Percentiles rank a stretch among this genome's conserved stretches.
phyloP scores from a whole-genome alignment of 1,140 invertebrate genomes.

The Daktulosphaira vitifoliae region DNA sequence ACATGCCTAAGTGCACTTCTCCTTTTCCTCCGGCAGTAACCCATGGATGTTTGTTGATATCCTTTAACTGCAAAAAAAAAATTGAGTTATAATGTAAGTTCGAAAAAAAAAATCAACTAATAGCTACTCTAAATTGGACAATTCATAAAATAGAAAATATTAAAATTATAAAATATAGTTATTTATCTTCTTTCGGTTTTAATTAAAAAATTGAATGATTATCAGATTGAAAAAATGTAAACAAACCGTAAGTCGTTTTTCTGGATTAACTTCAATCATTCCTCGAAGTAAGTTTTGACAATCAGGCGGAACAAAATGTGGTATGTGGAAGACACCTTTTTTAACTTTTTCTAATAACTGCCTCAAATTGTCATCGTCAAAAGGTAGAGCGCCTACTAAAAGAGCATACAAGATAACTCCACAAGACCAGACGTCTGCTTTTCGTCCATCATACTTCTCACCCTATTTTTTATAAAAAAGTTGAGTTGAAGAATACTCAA shows the following conservation, averaged over 20 bases:
- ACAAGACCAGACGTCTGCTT: constrained; percentile 98
- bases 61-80: constrained; percentile 69
- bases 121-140: no score
- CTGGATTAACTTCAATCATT: constrained; percentile 99
- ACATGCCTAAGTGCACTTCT: constrained; percentile 90
- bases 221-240: neutral
- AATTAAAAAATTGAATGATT: no score
- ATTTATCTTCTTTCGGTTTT: no score
- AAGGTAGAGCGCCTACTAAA: constrained; percentile 95
- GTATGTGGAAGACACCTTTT: constrained; percentile 97
- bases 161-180: no score
- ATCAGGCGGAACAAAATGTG: constrained; percentile 98
- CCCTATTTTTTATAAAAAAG: constrained; percentile 58
- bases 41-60: constrained; percentile 94
- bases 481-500: no score
- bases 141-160: no score
- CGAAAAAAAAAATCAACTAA: neutral
- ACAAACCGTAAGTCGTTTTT: constrained; percentile 90
- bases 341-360: constrained; percentile 99
- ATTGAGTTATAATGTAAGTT: neutral
- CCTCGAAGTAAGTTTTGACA: constrained; percentile 94
- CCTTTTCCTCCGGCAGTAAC: constrained; percentile 90
- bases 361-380: constrained; percentile 98
- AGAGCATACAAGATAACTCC: constrained; percentile 98
- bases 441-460: constrained; percentile 97